Evolutionary conservation across 2,113 vertebrate species (phyloP), one percentile per base, ranked within the genome.

Genomic region (Pardalotus punctatus): DNA sequence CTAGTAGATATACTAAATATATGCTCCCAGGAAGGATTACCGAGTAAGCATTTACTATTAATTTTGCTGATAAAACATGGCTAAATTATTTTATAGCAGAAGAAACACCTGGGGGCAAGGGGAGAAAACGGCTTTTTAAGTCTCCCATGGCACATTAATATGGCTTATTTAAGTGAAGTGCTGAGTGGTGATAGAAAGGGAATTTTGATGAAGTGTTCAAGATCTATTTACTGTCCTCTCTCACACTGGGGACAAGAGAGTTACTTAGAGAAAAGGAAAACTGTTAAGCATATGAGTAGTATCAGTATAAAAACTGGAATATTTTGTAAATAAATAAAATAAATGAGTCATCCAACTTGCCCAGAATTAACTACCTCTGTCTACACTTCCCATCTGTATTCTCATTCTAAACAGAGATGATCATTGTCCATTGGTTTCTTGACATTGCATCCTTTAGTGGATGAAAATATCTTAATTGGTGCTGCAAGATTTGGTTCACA

Each of bases 141-240:
- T 86, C 71, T 95, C 85, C 48, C 0, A 3, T 79, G 53, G 73
- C 57, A 95, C 51, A 57, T 87, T 95, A 93, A 96, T 91, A 82
- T 86, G 79, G 70, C 54, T 91, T 94, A 93, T 95, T 96, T 97
- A 96, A 94, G 79, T 76, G 74, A 90, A 93, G 66, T 90, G 92
- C 71, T 81, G 64, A 92, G 67, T 50, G 40, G 67, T 42, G 56
- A 88, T 43, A 88, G 82, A 95, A 88, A 66, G 35, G 24, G 27
- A 88, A 92, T 90, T 87, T 80, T 83, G 79, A 95, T 88, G 42
- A 93, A 88, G 60, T 1, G 0, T 25, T 81, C 40, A 74, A 77
- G 56, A 76, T 93, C n/a, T 90, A 2, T 92, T 93, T 95, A 88
- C 76, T 73, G 56, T 90, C 72, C 60, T 81, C 22, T 56, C 57